Evolutionary conservation across 2,888 invertebrate genomes (phyloP).

Genomic region (Dolichopus griseipennis): DNA sequence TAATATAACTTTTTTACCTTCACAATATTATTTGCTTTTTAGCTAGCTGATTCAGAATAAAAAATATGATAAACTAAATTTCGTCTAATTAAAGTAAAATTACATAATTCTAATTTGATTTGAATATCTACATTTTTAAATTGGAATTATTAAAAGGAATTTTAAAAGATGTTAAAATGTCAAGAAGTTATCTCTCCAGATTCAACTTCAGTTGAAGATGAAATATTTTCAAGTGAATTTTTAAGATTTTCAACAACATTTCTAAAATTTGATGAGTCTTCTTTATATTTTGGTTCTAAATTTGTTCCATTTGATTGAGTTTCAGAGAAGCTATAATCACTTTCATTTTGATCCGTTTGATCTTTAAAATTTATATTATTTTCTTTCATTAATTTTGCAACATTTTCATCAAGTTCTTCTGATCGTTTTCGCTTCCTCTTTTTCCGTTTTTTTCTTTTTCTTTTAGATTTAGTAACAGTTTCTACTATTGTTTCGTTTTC

Average conservation of each 20-base stretch:
- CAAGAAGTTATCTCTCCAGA: slow-evolving; percentile 30
- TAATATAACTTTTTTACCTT: no score
- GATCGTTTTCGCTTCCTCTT: slow-evolving; percentile 2
- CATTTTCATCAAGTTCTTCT: neutral
- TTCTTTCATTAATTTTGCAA: neutral
- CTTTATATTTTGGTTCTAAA: neutral
- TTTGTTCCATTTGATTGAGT: neutral
- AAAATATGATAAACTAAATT: no score
- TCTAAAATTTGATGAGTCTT: neutral
- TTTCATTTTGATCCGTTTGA: no score
- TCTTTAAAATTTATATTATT: no score
- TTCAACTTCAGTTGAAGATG: slow-evolving; percentile 33
- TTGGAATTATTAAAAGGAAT: no score
- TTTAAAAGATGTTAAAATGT: neutral
- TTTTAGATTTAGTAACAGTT: slow-evolving; percentile 12
- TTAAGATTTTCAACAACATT: neutral
- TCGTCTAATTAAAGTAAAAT: no score
- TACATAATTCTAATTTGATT: no score
- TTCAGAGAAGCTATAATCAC: no score
- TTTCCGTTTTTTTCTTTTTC: slow-evolving; percentile 17
- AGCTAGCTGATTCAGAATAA: no score
- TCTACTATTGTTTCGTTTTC: slow-evolving; percentile 9
- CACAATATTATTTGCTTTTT: no score
- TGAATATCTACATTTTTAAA: no score
- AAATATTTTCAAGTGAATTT: slow-evolving; percentile 27